A percentile compares a stretch with the other conserved stretches of the same genome.
phyloP scores from a whole-genome alignment of 2,113 vertebrate genomes.

The Ancistrus triradiatus region DNA sequence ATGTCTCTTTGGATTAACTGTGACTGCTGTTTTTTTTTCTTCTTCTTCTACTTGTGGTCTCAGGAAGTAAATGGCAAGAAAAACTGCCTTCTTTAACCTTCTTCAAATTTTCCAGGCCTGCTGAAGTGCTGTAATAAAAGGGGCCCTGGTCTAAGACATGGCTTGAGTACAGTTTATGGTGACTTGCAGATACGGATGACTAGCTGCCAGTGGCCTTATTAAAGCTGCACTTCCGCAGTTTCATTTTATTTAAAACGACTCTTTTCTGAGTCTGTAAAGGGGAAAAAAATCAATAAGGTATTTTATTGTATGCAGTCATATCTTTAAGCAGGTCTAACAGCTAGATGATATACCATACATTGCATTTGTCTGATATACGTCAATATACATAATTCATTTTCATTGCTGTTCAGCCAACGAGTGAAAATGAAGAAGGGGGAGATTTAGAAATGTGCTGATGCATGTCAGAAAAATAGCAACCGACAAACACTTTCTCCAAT shows the following conservation, averaged over 20 bases:
- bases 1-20: slow-evolving; percentile 50
- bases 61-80: slow-evolving; percentile 37
- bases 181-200: slow-evolving; percentile 45
- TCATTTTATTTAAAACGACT: slow-evolving; percentile 8
- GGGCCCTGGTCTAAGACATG: slow-evolving; percentile 26
- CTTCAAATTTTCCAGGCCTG: slow-evolving; percentile 43
- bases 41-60: slow-evolving; percentile 6
- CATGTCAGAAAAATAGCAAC: slow-evolving; percentile 4
- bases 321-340: too few species aligned
- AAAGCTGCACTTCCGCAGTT: slow-evolving; percentile 23
- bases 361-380: too few species aligned
- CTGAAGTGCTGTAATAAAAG: slow-evolving; percentile 49
- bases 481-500: slow-evolving; percentile 7
- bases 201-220: slow-evolving; percentile 39
- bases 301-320: too few species aligned
- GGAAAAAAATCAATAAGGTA: too few species aligned
- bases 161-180: slow-evolving; percentile 33
- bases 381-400: too few species aligned
- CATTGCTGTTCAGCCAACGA: neutral
- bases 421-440: neutral
- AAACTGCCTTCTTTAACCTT: slow-evolving; percentile 39
- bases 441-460: neutral
- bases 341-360: too few species aligned
- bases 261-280: too few species aligned
- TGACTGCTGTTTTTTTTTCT: slow-evolving; percentile 37